Percentiles rank a stretch among this genome's conserved stretches.
Evolutionary conservation across 2,113 vertebrate genomes (phyloP).

Genomic region (Peromyscus polionotus): DNA sequence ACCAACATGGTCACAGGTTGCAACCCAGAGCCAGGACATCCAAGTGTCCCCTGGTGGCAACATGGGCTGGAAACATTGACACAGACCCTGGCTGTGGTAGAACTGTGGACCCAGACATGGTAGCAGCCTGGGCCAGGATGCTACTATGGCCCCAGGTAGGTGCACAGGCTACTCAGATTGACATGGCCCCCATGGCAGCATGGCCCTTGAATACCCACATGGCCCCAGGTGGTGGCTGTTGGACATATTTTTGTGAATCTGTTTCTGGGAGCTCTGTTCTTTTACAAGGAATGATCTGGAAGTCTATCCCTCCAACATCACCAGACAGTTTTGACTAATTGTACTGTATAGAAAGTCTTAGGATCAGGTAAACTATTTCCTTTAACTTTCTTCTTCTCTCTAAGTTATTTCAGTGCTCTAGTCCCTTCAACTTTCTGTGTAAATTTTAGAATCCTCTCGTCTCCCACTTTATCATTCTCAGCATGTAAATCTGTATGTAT

Average conservation of each 20-base stretch:
- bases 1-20: background rate
- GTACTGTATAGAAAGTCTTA: constrained; percentile 9
- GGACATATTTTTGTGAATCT: background rate
- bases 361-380: constrained; percentile 13
- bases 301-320: background rate
- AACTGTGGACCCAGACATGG: background rate
- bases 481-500: background rate
- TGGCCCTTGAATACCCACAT: background rate
- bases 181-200: background rate
- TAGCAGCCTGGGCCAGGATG: background rate
- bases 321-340: background rate
- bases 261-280: constrained; percentile 1
- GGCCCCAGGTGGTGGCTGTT: background rate
- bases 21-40: background rate
- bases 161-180: background rate
- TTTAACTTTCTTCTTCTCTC: background rate
- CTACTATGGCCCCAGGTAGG: background rate
- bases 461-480: background rate
- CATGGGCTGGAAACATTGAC: background rate
- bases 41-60: background rate
- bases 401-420: constrained; percentile 3
- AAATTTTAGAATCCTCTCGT: constrained; percentile 12
- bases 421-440: background rate
- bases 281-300: background rate
- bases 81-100: background rate